phyloP scores from a whole-genome alignment of 2,113 vertebrate genomes.

The Gasterosteus nipponicus region DNA sequence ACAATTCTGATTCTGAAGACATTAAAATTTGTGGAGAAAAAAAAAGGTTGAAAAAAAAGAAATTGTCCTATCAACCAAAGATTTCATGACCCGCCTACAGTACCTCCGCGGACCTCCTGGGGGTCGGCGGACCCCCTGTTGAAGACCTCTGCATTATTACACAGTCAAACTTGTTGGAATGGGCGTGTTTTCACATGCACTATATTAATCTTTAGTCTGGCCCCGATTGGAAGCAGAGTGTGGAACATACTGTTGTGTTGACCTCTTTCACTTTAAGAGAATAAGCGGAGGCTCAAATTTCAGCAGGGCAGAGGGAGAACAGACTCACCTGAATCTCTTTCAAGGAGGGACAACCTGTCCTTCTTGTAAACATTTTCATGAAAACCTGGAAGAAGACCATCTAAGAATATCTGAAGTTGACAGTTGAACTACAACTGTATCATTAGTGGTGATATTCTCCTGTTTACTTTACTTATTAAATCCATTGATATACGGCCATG shows the following conservation, averaged over 20 bases:
- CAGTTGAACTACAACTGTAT: too few species aligned
- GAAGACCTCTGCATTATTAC: background rate
- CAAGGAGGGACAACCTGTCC: background rate
- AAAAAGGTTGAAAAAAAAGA: too few species aligned
- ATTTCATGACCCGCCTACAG: too few species aligned
- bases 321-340: background rate
- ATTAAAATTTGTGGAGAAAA: too few species aligned
- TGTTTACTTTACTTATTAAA: too few species aligned
- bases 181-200: background rate
- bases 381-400: background rate
- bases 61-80: too few species aligned
- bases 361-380: background rate
- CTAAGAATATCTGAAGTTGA: too few species aligned
- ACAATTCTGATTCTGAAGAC: too few species aligned
- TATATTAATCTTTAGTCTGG: background rate
- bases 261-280: background rate
- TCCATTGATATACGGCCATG: too few species aligned
- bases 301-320: background rate
- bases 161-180: background rate
- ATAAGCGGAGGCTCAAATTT: slow-evolving; percentile 18
- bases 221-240: background rate
- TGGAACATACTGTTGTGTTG: background rate
- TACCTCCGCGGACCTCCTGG: too few species aligned
- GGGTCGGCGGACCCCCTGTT: too few species aligned
- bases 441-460: too few species aligned